phyloP scores from a whole-genome alignment of 1,140 invertebrate genomes.

The Drosophila santomea region DNA sequence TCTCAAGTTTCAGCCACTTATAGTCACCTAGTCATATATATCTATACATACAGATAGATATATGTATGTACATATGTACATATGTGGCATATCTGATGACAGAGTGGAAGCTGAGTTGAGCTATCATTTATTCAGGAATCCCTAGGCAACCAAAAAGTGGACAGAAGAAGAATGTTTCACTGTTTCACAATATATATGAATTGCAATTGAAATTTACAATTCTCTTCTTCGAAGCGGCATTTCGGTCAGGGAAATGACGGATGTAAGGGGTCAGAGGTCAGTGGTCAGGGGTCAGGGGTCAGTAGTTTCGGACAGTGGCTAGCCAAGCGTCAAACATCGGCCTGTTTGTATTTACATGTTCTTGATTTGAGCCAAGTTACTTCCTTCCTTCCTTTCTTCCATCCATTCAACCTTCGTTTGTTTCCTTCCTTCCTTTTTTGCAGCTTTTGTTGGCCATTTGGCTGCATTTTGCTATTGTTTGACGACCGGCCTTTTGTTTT shows the following conservation, averaged over 20 bases:
- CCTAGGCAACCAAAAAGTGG: not conserved
- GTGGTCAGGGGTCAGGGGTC: not conserved
- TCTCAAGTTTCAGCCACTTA: slow-evolving; percentile 35
- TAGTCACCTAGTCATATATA: too few relatives aligned
- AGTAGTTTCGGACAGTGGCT: slow-evolving; percentile 17
- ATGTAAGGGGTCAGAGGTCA: too few relatives aligned
- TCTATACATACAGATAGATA: too few relatives aligned
- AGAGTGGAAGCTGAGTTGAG: slow-evolving; percentile 13
- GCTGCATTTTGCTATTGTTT: slow-evolving; percentile 46
- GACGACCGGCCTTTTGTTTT: slow-evolving; percentile 48
- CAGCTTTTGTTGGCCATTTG: slow-evolving; percentile 34
- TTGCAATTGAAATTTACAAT: slow-evolving; percentile 40
- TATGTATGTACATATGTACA: not conserved
- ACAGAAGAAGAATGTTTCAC: slow-evolving; percentile 4
- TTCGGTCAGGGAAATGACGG: not conserved
- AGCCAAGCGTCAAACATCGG: slow-evolving; percentile 56
- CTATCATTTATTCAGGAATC: slow-evolving; percentile 46
- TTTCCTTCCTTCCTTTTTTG: slow-evolving; percentile 4
- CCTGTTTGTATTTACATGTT: slow-evolving; percentile 69
- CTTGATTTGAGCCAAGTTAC: slow-evolving; percentile 71
- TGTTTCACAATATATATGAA: slow-evolving; percentile 21
- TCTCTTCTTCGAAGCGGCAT: slow-evolving; percentile 7
- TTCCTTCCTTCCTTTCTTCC: slow-evolving; percentile 45
- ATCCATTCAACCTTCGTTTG: slow-evolving; percentile 17
- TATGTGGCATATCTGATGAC: slow-evolving; percentile 5